These are phyloP conservation scores for Ectropis crepuscularia DNA, from an alignment of 2,888 invertebrate species.

Conservation along the genomic window DNA sequence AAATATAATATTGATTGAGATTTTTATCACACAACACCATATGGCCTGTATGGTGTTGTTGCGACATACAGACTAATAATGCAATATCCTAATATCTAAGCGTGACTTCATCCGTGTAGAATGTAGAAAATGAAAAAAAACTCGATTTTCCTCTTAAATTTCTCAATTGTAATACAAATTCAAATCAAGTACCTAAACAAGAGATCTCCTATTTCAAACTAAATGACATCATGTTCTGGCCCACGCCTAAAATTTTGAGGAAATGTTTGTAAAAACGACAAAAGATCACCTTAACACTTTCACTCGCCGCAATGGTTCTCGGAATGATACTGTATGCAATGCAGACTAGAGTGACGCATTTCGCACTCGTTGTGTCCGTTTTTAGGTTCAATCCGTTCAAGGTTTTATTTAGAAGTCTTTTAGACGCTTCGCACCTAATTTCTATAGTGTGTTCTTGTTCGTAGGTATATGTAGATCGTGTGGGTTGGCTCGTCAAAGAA, in stretches of 20 bases:
- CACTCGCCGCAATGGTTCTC: slow-evolving; percentile 15
- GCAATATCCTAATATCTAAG: no score
- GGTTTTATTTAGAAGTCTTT: no score
- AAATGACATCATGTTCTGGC: slow-evolving; percentile 18
- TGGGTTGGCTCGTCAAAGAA: background rate
- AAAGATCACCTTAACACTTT: slow-evolving; percentile 25
- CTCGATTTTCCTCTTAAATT: slow-evolving; percentile 4
- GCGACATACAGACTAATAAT: no score
- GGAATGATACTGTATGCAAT: background rate
- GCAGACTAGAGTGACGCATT: slow-evolving; percentile 23
- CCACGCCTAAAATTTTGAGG: slow-evolving; percentile 15
- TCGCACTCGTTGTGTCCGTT: slow-evolving; percentile 31
- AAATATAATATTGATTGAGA: no score
- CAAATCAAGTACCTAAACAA: slow-evolving; percentile 1
- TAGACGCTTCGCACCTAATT: no score
- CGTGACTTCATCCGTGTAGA: no score
- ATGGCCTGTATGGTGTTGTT: background rate
- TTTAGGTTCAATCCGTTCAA: background rate
- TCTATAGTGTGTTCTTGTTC: no score
- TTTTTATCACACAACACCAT: no score
- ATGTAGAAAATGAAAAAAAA: background rate
- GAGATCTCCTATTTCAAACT: background rate
- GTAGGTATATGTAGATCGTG: slow-evolving; percentile 31
- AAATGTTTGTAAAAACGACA: slow-evolving; percentile 17
- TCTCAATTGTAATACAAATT: slow-evolving; percentile 1